Evolutionary conservation across 2,888 invertebrate species (phyloP).

Genomic region (Drosophila stalkeri): DNA sequence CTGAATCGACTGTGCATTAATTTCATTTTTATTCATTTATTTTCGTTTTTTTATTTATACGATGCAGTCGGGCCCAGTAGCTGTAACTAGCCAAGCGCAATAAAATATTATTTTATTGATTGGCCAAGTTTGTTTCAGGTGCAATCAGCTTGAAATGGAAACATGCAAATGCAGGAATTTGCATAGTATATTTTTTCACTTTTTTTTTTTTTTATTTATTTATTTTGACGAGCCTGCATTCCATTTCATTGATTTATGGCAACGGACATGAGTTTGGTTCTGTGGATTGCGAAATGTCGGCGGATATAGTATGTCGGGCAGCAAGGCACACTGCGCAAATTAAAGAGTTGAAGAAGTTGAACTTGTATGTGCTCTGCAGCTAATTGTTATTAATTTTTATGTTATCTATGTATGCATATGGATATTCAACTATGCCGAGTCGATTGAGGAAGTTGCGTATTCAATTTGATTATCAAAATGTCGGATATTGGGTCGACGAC

Average conservation of each 20-base stretch:
- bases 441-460: background rate
- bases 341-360: background rate
- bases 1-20: background rate
- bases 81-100: constrained; percentile 19
- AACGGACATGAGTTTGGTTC: constrained; percentile 1
- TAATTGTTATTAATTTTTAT: background rate
- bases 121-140: constrained; percentile 24
- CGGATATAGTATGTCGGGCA: background rate
- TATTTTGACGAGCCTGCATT: constrained; percentile 8
- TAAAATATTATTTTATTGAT: constrained; percentile 32
- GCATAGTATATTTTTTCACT: constrained; percentile 5
- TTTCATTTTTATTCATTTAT: constrained; percentile 4
- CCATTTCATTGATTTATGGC: constrained; percentile 18
- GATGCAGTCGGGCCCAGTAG: background rate
- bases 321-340: background rate
- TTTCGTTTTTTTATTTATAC: no score
- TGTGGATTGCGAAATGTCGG: background rate
- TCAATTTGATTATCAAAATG: constrained; percentile 22
- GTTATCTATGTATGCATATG: background rate
- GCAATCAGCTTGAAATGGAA: constrained; percentile 26
- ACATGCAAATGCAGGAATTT: constrained; percentile 14
- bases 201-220: background rate
- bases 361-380: background rate
- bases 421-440: background rate
- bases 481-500: constrained; percentile 32